Evolutionary conservation across 2,888 invertebrate species (phyloP).

Genomic region (Acanthosepion esculentum): DNA sequence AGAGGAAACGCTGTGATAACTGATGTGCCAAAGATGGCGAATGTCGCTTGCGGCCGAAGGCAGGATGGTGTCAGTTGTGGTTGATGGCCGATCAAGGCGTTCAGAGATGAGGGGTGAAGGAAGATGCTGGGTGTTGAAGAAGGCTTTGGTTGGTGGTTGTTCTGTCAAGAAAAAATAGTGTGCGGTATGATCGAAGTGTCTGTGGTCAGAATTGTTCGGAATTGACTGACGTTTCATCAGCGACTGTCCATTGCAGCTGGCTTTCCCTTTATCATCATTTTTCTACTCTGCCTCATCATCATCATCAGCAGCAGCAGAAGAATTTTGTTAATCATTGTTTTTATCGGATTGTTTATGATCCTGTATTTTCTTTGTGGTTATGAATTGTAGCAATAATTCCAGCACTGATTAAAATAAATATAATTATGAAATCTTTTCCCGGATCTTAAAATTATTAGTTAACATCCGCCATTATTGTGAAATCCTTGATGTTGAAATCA

Average conservation of each 20-base stretch:
- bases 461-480: too few relatives aligned
- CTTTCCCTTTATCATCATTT: neutral
- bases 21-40: constrained; percentile 33
- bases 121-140: neutral
- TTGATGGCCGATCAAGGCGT: constrained; percentile 4
- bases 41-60: neutral
- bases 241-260: constrained; percentile 4
- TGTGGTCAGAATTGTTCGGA: neutral
- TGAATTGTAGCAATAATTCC: too few relatives aligned
- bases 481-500: too few relatives aligned
- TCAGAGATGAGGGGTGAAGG: neutral
- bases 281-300: neutral
- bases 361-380: too few relatives aligned
- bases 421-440: too few relatives aligned
- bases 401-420: too few relatives aligned
- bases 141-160: neutral
- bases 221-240: neutral
- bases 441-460: too few relatives aligned
- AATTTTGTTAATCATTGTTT: too few relatives aligned
- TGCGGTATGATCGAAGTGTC: constrained; percentile 21
- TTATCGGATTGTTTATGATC: too few relatives aligned
- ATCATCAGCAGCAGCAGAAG: neutral
- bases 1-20: neutral
- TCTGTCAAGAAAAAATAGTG: neutral
- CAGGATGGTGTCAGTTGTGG: neutral